Percentiles rank a stretch among this genome's conserved stretches.
These are phyloP conservation scores for Meiosimyza decipiens DNA, from an alignment of 2,888 invertebrate species.

Conservation along the genomic window DNA sequence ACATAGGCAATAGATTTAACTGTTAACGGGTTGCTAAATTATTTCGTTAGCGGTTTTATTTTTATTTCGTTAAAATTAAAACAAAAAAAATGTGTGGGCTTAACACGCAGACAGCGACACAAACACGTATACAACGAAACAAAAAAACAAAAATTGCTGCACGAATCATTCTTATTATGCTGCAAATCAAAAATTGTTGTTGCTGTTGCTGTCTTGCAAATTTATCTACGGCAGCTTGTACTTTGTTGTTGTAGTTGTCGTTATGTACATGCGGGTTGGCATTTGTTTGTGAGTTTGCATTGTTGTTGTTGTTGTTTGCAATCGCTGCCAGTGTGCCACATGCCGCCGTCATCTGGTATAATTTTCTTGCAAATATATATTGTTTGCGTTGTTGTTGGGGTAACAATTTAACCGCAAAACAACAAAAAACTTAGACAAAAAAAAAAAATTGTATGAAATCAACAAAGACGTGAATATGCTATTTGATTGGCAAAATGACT, in stretches of 20 bases:
- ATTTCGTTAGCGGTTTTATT: slow-evolving; percentile 2
- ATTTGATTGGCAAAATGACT: not conserved
- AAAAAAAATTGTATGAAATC: slow-evolving; percentile 1
- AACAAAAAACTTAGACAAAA: not conserved
- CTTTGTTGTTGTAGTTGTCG: not conserved
- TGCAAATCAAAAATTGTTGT: slow-evolving; percentile 9
- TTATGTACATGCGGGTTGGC: not conserved
- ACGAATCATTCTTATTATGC: too few species aligned
- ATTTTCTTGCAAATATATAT: not conserved
- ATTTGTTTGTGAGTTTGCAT: not conserved
- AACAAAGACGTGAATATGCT: not conserved
- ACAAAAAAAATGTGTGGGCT: too few species aligned
- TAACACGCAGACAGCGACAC: too few species aligned
- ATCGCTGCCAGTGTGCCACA: not conserved
- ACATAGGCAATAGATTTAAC: not conserved
- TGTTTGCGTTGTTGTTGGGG: slow-evolving; percentile 5
- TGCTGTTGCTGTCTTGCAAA: not conserved
- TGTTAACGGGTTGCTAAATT: slow-evolving; percentile 7
- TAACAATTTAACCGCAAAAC: slow-evolving; percentile 18
- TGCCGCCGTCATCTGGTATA: not conserved
- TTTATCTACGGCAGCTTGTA: not conserved
- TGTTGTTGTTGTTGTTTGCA: not conserved
- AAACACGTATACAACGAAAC: too few species aligned
- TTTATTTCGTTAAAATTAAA: not conserved
- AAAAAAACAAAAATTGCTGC: too few species aligned